A percentile compares a stretch with the other conserved stretches of the same genome.
phyloP scores from a whole-genome alignment of 2,113 vertebrate species.

The Puffinus mauretanicus region DNA sequence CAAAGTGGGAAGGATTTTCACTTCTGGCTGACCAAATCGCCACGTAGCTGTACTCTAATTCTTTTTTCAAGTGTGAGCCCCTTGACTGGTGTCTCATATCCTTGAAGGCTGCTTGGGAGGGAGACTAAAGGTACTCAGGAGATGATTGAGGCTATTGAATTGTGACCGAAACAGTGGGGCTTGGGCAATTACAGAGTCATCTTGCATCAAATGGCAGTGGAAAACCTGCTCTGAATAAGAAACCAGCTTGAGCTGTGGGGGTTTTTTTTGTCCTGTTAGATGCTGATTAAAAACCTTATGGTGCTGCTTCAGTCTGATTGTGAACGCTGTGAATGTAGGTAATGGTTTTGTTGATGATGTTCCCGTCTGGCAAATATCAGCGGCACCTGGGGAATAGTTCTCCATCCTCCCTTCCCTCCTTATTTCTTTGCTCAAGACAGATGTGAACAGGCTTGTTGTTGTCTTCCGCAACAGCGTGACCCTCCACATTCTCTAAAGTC shows the following conservation, averaged over 20 bases:
- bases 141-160: neutral
- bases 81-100: neutral
- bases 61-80: neutral
- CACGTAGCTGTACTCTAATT: fast-evolving
- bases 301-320: neutral
- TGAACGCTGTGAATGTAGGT: neutral
- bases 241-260: neutral
- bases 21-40: neutral
- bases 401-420: neutral
- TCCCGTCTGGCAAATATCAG: neutral
- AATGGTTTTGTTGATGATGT: neutral
- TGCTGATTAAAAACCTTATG: fast-evolving
- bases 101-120: neutral
- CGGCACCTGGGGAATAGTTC: neutral
- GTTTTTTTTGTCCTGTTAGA: neutral
- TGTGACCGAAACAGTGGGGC: neutral
- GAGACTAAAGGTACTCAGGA: neutral
- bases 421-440: neutral
- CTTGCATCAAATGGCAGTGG: neutral
- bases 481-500: neutral
- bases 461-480: neutral
- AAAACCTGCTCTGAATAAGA: neutral
- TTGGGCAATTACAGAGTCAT: neutral
- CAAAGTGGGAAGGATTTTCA: neutral
- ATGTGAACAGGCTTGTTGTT: neutral